These are phyloP conservation scores for Bedellia somnulentella DNA, from an alignment of 2,888 invertebrate species.

Conservation along the genomic window DNA sequence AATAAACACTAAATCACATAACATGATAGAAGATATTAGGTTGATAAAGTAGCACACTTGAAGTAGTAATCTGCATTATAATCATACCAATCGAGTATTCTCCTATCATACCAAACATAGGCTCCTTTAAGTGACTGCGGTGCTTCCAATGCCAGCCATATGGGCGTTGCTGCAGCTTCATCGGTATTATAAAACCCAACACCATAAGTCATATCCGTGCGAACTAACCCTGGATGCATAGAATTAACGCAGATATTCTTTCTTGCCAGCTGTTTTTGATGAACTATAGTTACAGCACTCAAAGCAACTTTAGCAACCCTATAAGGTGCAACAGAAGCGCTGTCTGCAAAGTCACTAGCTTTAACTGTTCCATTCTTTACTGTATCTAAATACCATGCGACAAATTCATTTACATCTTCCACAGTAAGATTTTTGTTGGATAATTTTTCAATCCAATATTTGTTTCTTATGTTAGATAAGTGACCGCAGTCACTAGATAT, in stretches of 20 bases:
- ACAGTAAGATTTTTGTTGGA: slow-evolving; percentile 24
- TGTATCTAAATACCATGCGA: slow-evolving; percentile 64
- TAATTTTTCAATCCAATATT: slow-evolving; percentile 27
- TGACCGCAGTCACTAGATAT: slow-evolving; percentile 71
- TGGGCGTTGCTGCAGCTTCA: slow-evolving; percentile 56
- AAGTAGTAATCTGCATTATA: slow-evolving; percentile 28
- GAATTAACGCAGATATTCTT: slow-evolving; percentile 63
- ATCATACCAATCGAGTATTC: slow-evolving; percentile 60
- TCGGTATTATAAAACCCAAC: slow-evolving; percentile 60
- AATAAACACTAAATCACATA: no score
- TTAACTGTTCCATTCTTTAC: slow-evolving; percentile 24
- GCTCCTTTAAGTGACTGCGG: slow-evolving; percentile 58
- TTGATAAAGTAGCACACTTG: no score
- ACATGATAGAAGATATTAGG: no score
- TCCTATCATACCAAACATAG: slow-evolving; percentile 64
- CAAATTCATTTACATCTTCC: slow-evolving; percentile 44
- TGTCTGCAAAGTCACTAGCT: slow-evolving; percentile 29
- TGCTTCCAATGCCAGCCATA: slow-evolving; percentile 56
- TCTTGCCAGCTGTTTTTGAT: slow-evolving; percentile 62
- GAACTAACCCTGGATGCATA: slow-evolving; percentile 74
- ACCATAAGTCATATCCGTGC: slow-evolving; percentile 73
- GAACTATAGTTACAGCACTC: slow-evolving; percentile 66
- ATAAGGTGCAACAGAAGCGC: slow-evolving; percentile 64
- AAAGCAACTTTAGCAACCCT: slow-evolving; percentile 72
- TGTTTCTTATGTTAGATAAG: slow-evolving; percentile 56